These are phyloP conservation scores for Cerceris rybyensis DNA, from an alignment of 2,888 invertebrate species.

Conservation along the genomic window DNA sequence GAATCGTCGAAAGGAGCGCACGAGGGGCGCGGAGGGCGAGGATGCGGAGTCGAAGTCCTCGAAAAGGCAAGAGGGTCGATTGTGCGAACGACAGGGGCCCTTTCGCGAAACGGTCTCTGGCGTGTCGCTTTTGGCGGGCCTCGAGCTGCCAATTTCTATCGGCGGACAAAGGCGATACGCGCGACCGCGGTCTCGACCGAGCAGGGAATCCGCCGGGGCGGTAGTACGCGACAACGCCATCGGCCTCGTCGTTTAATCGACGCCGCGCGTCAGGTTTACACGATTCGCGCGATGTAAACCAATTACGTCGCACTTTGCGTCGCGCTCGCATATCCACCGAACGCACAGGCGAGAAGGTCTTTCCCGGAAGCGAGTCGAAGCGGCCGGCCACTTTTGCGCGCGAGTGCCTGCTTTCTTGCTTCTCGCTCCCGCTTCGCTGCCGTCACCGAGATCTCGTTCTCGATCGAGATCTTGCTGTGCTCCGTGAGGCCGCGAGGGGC, in stretches of 20 bases:
- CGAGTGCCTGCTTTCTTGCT: constrained; percentile 1
- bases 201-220: constrained; percentile 43
- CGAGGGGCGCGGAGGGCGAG: too few relatives aligned
- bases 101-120: constrained; percentile 26
- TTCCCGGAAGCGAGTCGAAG: constrained; percentile 42
- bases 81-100: not conserved
- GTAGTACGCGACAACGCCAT: constrained; percentile 38
- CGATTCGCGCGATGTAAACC: constrained; percentile 72
- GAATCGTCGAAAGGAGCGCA: too few relatives aligned
- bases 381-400: constrained; percentile 43
- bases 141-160: constrained; percentile 57
- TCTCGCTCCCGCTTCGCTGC: too few relatives aligned
- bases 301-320: constrained; percentile 73
- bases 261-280: constrained; percentile 61
- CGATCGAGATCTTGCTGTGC: too few relatives aligned
- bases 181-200: constrained; percentile 40
- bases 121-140: constrained; percentile 29
- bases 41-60: too few relatives aligned
- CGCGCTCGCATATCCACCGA: constrained; percentile 50
- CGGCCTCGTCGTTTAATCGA: constrained; percentile 60
- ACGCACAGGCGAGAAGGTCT: constrained; percentile 52
- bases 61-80: too few relatives aligned
- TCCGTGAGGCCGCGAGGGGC: too few relatives aligned
- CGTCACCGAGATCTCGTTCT: too few relatives aligned
- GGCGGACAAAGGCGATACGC: constrained; percentile 54